phyloP scores from a whole-genome alignment of 2,797 vertebrate genomes.

The Chloroceryle inda region DNA sequence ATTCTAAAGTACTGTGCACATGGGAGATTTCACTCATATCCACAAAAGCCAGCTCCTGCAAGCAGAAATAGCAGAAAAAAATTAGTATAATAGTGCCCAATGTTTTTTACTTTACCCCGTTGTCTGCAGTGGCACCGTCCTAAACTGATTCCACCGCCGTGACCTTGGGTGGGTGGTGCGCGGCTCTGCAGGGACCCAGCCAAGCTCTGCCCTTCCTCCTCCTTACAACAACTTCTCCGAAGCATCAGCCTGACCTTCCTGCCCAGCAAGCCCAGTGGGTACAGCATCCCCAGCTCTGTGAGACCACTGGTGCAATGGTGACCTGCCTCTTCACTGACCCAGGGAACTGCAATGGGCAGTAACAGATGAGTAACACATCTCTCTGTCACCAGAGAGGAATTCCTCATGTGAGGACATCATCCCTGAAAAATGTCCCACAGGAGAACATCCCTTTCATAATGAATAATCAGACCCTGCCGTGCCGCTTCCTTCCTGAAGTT shows the following conservation, averaged over 20 bases:
- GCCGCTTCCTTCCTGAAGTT: conserved; percentile 32
- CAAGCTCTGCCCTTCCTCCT: not conserved
- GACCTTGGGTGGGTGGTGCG: not conserved
- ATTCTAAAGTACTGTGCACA: not conserved
- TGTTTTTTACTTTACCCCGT: not conserved
- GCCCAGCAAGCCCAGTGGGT: accelerated
- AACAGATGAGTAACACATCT: not conserved
- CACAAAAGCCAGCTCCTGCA: not conserved
- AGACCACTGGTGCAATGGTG: not conserved
- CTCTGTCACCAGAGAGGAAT: not conserved
- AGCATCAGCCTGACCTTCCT: accelerated
- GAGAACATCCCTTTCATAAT: not conserved
- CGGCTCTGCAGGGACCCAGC: not conserved
- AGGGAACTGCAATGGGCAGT: not conserved
- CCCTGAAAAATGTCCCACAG: not conserved
- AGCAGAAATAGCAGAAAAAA: not conserved
- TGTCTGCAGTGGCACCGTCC: not conserved
- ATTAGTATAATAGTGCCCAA: not conserved
- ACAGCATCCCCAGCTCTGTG: not conserved
- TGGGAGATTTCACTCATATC: not conserved
- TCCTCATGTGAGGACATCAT: not conserved
- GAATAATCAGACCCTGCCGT: not conserved
- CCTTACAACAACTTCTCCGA: not conserved
- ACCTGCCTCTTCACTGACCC: not conserved
- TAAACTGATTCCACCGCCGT: accelerated